These are phyloP conservation scores for Scolopax bukidnonensis DNA, from an alignment of 2,797 vertebrate species.

Conservation along the genomic window DNA sequence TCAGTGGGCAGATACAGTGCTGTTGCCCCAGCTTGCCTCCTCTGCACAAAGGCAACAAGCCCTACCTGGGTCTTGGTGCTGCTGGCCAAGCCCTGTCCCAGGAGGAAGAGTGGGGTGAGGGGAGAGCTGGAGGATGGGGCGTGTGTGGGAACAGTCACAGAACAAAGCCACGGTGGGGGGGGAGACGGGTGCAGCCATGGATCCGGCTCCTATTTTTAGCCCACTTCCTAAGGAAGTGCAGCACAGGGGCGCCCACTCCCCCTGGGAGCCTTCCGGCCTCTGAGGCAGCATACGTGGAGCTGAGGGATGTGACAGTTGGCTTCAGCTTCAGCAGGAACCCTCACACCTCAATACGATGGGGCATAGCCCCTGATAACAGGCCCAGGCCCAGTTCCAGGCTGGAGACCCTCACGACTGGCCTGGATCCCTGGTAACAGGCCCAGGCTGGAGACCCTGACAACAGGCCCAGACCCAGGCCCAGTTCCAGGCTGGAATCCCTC, in stretches of 20 bases:
- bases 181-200: background rate
- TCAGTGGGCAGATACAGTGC: rapidly evolving
- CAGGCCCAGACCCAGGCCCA: background rate
- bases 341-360: rapidly evolving
- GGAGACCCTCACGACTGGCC: background rate
- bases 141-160: background rate
- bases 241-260: rapidly evolving
- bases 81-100: rapidly evolving
- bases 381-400: background rate
- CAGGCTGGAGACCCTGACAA: background rate
- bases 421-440: too few relatives aligned
- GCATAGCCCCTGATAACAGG: background rate
- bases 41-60: background rate
- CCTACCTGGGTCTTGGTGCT: background rate
- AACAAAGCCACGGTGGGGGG: background rate
- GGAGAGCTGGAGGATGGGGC: rapidly evolving
- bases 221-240: conserved; percentile 35
- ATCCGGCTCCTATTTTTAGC: conserved; percentile 20
- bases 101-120: background rate
- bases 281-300: rapidly evolving
- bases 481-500: background rate
- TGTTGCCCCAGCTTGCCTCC: rapidly evolving
- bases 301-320: background rate
- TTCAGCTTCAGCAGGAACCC: background rate
- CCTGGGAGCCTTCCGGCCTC: background rate